Conservation (phyloP, 2,797 vertebrate genomes). For the Alcedo atthis region DNA sequence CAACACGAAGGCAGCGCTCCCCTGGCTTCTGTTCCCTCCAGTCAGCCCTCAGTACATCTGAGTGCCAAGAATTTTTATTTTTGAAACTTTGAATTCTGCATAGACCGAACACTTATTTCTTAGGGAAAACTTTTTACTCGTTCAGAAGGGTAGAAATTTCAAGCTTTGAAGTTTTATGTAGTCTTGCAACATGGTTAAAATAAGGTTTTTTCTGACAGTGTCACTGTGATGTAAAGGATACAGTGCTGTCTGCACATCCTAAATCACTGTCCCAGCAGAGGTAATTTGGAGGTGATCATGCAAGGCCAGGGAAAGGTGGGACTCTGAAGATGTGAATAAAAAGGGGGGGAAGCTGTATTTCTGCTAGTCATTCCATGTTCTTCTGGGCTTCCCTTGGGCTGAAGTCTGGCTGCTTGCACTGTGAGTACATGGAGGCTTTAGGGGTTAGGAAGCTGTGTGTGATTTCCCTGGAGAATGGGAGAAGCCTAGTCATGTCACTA, state of each 20-base stretch:
- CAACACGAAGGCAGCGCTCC: accelerated
- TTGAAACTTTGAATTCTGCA: slow-evolving; percentile 21
- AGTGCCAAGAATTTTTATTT: not conserved
- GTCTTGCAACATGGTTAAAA: slow-evolving; percentile 7
- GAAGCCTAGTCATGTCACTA: not conserved
- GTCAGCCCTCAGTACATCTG: accelerated
- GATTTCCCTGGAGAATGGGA: not conserved
- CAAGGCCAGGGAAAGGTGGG: not conserved
- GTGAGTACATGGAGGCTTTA: not conserved
- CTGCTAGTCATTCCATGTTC: not conserved
- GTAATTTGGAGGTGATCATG: not conserved
- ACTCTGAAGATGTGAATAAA: no score
- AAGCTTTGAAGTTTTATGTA: not conserved
- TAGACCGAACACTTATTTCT: not conserved
- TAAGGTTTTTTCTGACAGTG: not conserved
- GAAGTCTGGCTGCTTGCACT: not conserved
- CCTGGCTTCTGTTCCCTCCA: not conserved
- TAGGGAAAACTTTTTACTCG: not conserved
- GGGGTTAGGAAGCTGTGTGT: accelerated
- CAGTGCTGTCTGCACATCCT: not conserved
- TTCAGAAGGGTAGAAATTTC: not conserved
- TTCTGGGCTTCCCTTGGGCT: not conserved
- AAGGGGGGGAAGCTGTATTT: not conserved
- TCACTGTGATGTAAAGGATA: not conserved
- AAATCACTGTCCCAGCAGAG: not conserved